Percentiles rank a stretch among this genome's conserved stretches.
phyloP scores from a whole-genome alignment of 1,140 invertebrate genomes.

The Tetragonula clypearis region DNA sequence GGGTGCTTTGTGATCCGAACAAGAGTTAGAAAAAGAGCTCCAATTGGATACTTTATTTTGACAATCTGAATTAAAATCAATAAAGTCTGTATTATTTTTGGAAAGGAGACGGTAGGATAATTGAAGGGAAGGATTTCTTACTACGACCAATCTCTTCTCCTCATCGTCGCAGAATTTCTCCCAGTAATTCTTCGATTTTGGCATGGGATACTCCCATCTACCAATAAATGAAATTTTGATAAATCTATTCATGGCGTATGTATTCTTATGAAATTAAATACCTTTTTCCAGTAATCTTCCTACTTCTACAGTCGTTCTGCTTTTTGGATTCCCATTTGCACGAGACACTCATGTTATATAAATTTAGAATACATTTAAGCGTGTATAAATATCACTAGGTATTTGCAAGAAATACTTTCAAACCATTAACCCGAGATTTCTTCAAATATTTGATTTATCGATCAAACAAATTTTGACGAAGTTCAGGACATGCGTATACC shows the following conservation, averaged over 20 bases:
- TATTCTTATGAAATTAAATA: constrained; percentile 9
- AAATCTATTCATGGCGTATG: not conserved
- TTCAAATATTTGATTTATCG: constrained; percentile 39
- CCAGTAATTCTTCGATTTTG: constrained; percentile 63
- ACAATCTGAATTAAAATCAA: not conserved
- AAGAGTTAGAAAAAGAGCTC: not conserved
- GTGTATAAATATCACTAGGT: not conserved
- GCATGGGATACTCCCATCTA: constrained; percentile 69
- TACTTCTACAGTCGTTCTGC: not conserved
- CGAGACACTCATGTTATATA: constrained; percentile 29
- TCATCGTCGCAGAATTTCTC: constrained; percentile 58
- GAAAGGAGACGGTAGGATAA: constrained; percentile 27
- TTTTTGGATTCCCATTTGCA: not conserved
- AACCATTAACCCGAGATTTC: constrained; percentile 12
- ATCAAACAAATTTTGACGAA: constrained; percentile 55
- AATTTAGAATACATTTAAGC: constrained; percentile 30
- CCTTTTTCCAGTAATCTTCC: constrained; percentile 11
- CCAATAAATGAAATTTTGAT: not conserved
- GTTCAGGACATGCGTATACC: constrained; percentile 1
- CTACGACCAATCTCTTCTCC: constrained; percentile 58
- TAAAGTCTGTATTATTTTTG: constrained; percentile 13
- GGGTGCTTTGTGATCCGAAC: not conserved
- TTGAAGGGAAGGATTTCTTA: constrained; percentile 61
- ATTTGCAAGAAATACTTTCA: constrained; percentile 1
- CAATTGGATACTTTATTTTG: not conserved